Base-by-base conservation (phyloP, 2,797 vertebrate species). In the Microtus obscurus region DNA sequence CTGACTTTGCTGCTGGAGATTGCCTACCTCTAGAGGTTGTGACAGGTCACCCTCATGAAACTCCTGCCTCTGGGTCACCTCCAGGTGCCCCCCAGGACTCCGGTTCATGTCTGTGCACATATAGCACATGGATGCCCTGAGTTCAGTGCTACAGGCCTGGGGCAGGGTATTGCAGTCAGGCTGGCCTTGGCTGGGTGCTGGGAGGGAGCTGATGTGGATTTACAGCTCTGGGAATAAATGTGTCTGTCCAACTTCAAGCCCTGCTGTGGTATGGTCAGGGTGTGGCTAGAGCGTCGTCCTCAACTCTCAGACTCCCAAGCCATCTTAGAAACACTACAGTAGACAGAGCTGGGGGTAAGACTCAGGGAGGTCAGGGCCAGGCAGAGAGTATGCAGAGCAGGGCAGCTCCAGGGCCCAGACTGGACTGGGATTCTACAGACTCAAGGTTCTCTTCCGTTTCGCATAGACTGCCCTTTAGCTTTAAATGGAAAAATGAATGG, bases 191-290 rank as follows among this genome's bases (percentile, higher is more conserved):
- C 87, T 34, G 6, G 67, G 89, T 11, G 2, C 11, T 29, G 86
- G 53, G 43, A 89, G 7, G 76, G 63, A 80, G 56, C 45, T 5
- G 2, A 21, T 23, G 1, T 0, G 0, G 77, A 19, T 90, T 78
- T 86, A 69, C 51, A 76, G 21, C 56, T 69, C 87, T 65, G 65
- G 81, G 69, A 98, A 97, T 98, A 98, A 98, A 90, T 63, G 31
- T 80, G 4, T 92, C 74, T 82, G 43, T 67, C 77, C 6, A 43
- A 14, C 59, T 69, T 71, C 25, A 43, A 93, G 37, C 78, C 96
- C 43, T 93, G 67, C 59, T 53, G 63, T 92, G 88, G 27, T 69
- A 56, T 82, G 67, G 56, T 34, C 14, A 23, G 56, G 21, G 21
- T 31, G 34, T n/a, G 77, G 17, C 27, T 14, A 12, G 40, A 40